phyloP scores from a whole-genome alignment of 2,888 invertebrate genomes.

The Caenorhabditis japonica region DNA sequence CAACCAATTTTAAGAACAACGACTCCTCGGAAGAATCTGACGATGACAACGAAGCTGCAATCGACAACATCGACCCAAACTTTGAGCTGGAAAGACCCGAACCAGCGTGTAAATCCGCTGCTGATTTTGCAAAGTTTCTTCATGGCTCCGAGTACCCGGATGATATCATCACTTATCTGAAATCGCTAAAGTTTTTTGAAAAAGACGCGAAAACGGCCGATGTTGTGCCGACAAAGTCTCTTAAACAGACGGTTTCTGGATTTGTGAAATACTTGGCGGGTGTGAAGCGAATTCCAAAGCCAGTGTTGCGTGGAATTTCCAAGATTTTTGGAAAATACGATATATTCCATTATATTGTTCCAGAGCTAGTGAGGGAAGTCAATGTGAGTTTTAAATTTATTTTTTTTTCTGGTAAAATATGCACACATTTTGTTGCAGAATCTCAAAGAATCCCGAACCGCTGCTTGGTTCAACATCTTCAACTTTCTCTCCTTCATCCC shows the following conservation, averaged over 20 bases:
- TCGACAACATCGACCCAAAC: constrained; percentile 35
- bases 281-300: constrained; percentile 24
- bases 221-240: constrained; percentile 39
- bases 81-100: constrained; percentile 51
- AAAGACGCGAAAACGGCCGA: constrained; percentile 33
- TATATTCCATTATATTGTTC: constrained; percentile 45
- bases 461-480: constrained; percentile 55
- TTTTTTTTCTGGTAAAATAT: not conserved
- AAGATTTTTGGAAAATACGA: constrained; percentile 50
- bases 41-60: constrained; percentile 17
- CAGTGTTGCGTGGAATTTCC: constrained; percentile 26
- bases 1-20: constrained; percentile 13
- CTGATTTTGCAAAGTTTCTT: constrained; percentile 48
- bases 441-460: constrained; percentile 2
- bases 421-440: constrained; percentile 19
- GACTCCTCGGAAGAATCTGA: constrained; percentile 2
- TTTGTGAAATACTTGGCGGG: constrained; percentile 38
- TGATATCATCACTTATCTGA: constrained; percentile 38
- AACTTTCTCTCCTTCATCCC: constrained; percentile 47
- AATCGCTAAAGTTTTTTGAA: constrained; percentile 41
- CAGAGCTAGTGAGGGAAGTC: constrained; percentile 27
- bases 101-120: constrained; percentile 14
- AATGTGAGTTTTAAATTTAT: constrained; percentile 9
- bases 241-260: constrained; percentile 39
- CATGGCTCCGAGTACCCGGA: constrained; percentile 36